phyloP scores from a whole-genome alignment of 2,113 vertebrate genomes.

The Hippocampus abdominalis region DNA sequence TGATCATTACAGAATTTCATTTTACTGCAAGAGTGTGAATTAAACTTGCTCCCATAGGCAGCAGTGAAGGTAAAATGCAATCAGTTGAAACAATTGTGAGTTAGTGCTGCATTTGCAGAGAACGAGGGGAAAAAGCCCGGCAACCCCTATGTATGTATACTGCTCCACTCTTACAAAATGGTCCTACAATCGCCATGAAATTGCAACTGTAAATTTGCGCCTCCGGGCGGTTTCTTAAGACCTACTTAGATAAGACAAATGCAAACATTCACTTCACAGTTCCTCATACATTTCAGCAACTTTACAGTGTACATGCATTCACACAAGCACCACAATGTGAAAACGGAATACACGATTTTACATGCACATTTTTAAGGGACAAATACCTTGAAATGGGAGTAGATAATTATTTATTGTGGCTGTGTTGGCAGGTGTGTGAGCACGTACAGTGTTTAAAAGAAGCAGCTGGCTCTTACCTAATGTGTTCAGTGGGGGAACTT shows the following conservation, averaged over 20 bases:
- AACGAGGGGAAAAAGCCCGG: neutral
- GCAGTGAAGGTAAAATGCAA: neutral
- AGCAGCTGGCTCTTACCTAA: neutral
- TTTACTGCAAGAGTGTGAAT: neutral
- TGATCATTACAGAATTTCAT: neutral
- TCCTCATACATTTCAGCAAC: constrained; percentile 1
- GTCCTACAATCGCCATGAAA: neutral
- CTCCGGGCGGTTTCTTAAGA: neutral
- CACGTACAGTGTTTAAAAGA: neutral
- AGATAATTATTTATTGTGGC: neutral
- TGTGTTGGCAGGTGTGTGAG: neutral
- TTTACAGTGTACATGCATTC: neutral
- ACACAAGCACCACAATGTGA: neutral
- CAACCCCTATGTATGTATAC: neutral
- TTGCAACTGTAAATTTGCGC: neutral
- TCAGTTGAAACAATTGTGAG: neutral
- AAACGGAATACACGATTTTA: neutral
- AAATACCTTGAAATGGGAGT: neutral
- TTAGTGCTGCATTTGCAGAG: neutral
- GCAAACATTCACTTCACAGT: constrained; percentile 10
- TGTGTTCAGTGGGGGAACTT: no score
- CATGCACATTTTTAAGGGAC: neutral
- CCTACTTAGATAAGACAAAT: neutral
- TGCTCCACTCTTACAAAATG: neutral
- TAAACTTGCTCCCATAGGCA: neutral